Conservation (phyloP, 1,140 invertebrate genomes). For the Ridgeia piscesae region DNA sequence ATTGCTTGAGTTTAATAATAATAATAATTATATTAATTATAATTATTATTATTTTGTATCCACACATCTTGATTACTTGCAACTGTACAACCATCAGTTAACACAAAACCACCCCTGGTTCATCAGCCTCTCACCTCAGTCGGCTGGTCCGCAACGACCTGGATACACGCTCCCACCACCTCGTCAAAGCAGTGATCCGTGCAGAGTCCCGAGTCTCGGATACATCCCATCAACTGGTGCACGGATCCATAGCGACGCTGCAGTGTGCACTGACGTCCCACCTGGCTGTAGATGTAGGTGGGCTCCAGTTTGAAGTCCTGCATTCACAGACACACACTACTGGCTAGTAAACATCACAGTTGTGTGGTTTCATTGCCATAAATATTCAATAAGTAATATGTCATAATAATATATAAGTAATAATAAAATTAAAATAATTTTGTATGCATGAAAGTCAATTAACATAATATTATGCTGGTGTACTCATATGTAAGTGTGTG, state of each 20-base stretch:
- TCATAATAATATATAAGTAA: no score
- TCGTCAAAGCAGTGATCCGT: conserved; percentile 50
- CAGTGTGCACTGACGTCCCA: conserved; percentile 48
- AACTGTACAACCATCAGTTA: neutral
- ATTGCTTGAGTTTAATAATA: no score
- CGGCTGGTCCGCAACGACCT: conserved; percentile 28
- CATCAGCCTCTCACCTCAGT: neutral
- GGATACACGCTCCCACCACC: conserved; percentile 49
- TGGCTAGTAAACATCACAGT: neutral
- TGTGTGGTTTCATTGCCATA: neutral
- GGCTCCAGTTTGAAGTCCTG: conserved; percentile 51
- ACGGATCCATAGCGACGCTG: conserved; percentile 41
- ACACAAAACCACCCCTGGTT: neutral
- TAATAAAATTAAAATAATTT: no score
- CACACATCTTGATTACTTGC: no score
- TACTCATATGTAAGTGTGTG: neutral
- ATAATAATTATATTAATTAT: no score
- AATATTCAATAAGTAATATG: neutral
- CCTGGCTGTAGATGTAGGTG: conserved; percentile 41
- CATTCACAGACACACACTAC: conserved; percentile 11
- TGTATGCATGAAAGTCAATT: no score
- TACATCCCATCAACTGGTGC: conserved; percentile 40
- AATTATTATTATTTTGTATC: no score
- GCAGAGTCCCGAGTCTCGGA: conserved; percentile 38
- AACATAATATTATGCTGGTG: neutral